Conservation (phyloP, 1,140 invertebrate species). For the Pachypeltis micranthus region DNA sequence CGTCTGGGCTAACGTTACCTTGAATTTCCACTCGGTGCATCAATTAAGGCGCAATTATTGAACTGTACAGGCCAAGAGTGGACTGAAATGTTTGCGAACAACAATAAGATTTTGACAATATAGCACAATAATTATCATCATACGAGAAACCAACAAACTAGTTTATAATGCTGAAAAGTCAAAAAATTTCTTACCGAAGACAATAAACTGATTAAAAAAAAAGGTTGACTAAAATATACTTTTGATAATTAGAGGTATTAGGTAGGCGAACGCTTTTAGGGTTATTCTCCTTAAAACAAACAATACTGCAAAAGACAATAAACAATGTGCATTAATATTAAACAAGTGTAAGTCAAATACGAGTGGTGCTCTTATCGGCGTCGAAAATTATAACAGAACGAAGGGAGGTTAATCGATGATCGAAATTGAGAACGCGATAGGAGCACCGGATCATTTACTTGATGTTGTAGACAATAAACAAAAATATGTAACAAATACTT, state of each 20-base stretch:
- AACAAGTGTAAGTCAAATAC: neutral
- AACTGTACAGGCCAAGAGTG: neutral
- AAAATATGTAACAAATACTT: too few relatives aligned
- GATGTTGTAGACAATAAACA: constrained; percentile 19
- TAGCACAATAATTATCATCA: neutral
- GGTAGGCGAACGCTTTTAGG: constrained; percentile 11
- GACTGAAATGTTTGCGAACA: neutral
- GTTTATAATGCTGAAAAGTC: neutral
- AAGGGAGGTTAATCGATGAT: neutral
- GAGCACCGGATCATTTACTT: neutral
- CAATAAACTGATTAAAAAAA: neutral
- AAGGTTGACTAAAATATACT: neutral
- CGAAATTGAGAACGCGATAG: neutral
- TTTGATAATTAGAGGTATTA: neutral
- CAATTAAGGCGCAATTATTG: neutral
- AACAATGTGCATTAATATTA: constrained; percentile 19
- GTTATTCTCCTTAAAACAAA: constrained; percentile 12
- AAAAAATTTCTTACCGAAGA: neutral
- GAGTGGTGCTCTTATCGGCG: neutral
- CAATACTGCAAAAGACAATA: constrained; percentile 23
- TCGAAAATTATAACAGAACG: neutral
- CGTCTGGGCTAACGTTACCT: neutral
- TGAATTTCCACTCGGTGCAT: neutral
- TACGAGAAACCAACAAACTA: neutral
- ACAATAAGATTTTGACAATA: neutral